Evolutionary conservation across 2,888 invertebrate species (phyloP).

Genomic region (Galerucella pusilla): DNA sequence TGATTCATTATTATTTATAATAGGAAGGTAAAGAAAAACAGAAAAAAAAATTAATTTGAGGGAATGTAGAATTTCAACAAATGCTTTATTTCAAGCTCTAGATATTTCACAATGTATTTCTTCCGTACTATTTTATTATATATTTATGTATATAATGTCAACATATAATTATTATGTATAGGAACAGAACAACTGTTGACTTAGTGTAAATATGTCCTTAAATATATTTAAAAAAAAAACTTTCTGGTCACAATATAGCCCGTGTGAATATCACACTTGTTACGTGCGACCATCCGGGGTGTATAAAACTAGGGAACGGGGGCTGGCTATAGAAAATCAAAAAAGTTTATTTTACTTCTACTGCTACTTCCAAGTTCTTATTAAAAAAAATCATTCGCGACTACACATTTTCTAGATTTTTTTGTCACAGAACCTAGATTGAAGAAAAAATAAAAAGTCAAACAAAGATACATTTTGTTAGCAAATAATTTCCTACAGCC

Average conservation of each 20-base stretch:
- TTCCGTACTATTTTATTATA: slow-evolving; percentile 66
- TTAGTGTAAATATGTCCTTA: slow-evolving; percentile 49
- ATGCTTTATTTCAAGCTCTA: slow-evolving; percentile 74
- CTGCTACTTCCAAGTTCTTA: background rate
- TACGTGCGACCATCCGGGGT: slow-evolving; percentile 25
- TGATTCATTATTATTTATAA: too few species aligned
- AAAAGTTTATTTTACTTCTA: background rate
- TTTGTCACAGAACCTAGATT: background rate
- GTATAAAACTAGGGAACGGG: slow-evolving; percentile 30
- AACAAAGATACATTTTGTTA: background rate
- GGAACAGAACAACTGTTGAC: slow-evolving; percentile 61
- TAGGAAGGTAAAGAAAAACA: slow-evolving; percentile 58
- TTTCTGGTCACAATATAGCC: slow-evolving; percentile 28
- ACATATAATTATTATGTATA: slow-evolving; percentile 55
- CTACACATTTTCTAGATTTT: background rate
- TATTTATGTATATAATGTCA: slow-evolving; percentile 35
- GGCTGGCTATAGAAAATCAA: slow-evolving; percentile 29
- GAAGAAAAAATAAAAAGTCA: background rate
- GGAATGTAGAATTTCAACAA: slow-evolving; percentile 70
- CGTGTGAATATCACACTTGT: slow-evolving; percentile 56
- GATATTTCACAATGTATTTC: slow-evolving; percentile 73
- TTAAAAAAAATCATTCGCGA: background rate
- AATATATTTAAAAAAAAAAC: slow-evolving; percentile 20
- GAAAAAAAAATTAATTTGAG: slow-evolving; percentile 71
- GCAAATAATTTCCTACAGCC: slow-evolving; percentile 22